Conservation (phyloP, 2,888 invertebrate genomes). For the Nysson spinosus region DNA sequence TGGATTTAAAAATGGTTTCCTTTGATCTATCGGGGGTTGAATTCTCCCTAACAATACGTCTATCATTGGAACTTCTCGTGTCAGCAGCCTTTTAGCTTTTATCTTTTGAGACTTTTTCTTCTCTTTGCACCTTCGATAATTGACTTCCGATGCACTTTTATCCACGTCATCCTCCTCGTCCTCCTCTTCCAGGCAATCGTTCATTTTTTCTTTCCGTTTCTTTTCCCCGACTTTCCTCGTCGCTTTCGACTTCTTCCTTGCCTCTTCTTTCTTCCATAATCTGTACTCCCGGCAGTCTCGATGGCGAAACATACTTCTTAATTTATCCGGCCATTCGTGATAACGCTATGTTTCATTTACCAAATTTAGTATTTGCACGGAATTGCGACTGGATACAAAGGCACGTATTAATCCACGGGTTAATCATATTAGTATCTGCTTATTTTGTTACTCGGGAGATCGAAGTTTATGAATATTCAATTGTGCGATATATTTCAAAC, state of each 20-base stretch:
- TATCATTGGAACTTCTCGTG: constrained; percentile 1
- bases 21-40: constrained; percentile 56
- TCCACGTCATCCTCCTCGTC: neutral
- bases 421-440: too few relatives aligned
- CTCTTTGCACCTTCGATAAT: constrained; percentile 13
- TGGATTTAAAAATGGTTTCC: constrained; percentile 44
- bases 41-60: constrained; percentile 48
- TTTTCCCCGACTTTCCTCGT: neutral
- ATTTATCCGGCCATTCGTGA: neutral
- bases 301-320: neutral
- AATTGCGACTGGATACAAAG: too few relatives aligned
- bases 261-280: constrained; percentile 24
- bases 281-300: constrained; percentile 19
- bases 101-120: neutral
- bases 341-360: too few relatives aligned
- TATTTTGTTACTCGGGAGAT: too few relatives aligned
- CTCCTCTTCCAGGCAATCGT: constrained; percentile 28
- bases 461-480: too few relatives aligned
- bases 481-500: too few relatives aligned
- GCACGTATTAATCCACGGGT: too few relatives aligned
- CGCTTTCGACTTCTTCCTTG: neutral
- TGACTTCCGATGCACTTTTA: neutral
- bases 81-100: neutral
- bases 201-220: neutral
- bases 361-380: too few relatives aligned